Conservation (phyloP, 2,113 vertebrate species). For the Pungitius pungitius region DNA sequence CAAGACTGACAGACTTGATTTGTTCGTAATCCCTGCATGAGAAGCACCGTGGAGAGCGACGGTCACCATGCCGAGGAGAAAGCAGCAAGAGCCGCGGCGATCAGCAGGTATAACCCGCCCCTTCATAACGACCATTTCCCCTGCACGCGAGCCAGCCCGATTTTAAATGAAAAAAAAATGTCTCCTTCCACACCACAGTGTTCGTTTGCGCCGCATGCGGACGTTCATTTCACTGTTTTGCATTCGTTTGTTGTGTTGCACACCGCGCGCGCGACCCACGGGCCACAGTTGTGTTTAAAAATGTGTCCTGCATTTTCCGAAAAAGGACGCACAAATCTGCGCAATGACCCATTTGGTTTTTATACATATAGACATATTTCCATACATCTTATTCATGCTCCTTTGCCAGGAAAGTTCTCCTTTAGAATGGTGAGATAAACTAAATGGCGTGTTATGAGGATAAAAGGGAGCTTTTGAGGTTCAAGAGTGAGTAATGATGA, state of each 20-base stretch:
- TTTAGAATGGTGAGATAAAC: slow-evolving; percentile 66
- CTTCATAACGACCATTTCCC: slow-evolving; percentile 33
- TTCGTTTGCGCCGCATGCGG: slow-evolving; percentile 40
- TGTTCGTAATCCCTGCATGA: slow-evolving; percentile 84
- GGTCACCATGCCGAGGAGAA: slow-evolving; percentile 97
- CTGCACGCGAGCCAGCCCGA: slow-evolving; percentile 41
- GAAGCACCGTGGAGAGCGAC: slow-evolving; percentile 89
- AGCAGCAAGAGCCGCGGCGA: slow-evolving; percentile 96
- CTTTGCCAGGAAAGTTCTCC: slow-evolving; percentile 68
- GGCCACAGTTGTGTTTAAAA: slow-evolving; percentile 37
- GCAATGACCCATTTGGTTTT: slow-evolving; percentile 44
- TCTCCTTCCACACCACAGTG: not conserved
- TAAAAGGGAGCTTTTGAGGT: slow-evolving; percentile 75
- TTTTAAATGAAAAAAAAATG: slow-evolving; percentile 39
- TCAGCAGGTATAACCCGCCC: slow-evolving; percentile 88
- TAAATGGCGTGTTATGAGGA: slow-evolving; percentile 72
- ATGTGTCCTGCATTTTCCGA: slow-evolving; percentile 28
- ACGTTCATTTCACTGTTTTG: slow-evolving; percentile 34
- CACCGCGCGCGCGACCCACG: slow-evolving; percentile 31
- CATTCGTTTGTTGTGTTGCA: slow-evolving; percentile 26
- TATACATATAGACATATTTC: not conserved
- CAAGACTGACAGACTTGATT: slow-evolving; percentile 67
- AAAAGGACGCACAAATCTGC: slow-evolving; percentile 54
- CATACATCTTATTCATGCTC: slow-evolving; percentile 1
- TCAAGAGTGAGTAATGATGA: slow-evolving; percentile 79